These are phyloP conservation scores for Clostera curtula DNA, from an alignment of 2,888 invertebrate species.

Conservation along the genomic window DNA sequence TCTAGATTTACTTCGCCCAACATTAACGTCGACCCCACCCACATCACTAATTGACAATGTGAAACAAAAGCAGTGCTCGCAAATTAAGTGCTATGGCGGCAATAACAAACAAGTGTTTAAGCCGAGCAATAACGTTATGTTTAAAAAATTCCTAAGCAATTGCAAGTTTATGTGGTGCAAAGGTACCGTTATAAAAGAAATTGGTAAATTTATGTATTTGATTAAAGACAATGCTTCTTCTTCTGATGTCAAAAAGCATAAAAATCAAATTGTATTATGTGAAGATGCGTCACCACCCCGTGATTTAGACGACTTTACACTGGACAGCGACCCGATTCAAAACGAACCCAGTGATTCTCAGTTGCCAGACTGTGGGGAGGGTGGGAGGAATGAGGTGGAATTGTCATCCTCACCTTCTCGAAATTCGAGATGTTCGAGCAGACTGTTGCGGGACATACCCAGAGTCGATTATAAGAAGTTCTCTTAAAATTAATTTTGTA, in stretches of 20 bases:
- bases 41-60: background rate
- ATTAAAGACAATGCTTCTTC: background rate
- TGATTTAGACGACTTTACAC: no score
- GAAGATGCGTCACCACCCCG: no score
- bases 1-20: constrained; percentile 7
- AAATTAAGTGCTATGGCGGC: constrained; percentile 6
- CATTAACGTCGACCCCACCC: background rate
- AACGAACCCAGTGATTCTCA: no score
- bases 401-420: no score
- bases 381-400: no score
- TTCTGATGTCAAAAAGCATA: background rate
- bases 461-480: no score
- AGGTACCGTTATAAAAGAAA: constrained; percentile 1
- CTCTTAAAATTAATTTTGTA: no score
- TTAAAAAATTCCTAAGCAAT: constrained; percentile 1
- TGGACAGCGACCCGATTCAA: no score
- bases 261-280: background rate
- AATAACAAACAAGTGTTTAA: background rate
- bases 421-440: no score
- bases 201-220: background rate
- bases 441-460: no score
- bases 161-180: background rate
- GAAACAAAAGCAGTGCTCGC: constrained; percentile 8
- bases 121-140: background rate
- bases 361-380: no score